A percentile compares a stretch with the other conserved stretches of the same genome.
phyloP scores from a whole-genome alignment of 2,113 vertebrate genomes.

The Crocuta crocuta region DNA sequence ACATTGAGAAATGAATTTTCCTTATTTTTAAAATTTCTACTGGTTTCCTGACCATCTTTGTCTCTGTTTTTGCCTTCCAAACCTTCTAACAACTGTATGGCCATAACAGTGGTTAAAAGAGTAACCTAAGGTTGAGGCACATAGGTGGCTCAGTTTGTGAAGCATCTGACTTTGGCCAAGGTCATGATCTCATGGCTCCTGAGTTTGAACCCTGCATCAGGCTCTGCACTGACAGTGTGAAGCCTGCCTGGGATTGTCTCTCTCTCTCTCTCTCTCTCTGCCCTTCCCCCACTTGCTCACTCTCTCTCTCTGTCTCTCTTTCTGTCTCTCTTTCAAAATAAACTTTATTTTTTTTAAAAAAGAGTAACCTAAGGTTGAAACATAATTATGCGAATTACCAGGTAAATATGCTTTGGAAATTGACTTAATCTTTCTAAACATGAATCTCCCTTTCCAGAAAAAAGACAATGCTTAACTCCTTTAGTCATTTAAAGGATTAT shows the following conservation, averaged over 20 bases:
- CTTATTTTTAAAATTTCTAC: background rate
- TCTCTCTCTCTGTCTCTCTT: too few relatives aligned
- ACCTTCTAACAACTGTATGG: background rate
- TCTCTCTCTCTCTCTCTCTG: too few relatives aligned
- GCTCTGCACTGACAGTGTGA: too few relatives aligned
- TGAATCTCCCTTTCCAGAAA: background rate
- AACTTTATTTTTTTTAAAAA: too few relatives aligned
- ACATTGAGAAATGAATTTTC: background rate
- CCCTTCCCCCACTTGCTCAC: too few relatives aligned
- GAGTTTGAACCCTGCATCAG: too few relatives aligned
- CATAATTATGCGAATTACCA: background rate
- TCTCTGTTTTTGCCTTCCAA: background rate
- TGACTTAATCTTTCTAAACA: background rate
- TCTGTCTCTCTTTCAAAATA: too few relatives aligned
- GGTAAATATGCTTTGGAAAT: background rate
- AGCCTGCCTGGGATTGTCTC: too few relatives aligned
- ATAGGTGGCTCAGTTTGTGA: too few relatives aligned
- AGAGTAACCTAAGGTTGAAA: background rate
- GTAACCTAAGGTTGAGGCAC: background rate
- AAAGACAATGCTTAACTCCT: background rate
- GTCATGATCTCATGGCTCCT: too few relatives aligned
- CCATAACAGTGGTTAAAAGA: background rate
- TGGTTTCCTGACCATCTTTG: background rate
- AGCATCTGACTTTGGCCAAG: too few relatives aligned
- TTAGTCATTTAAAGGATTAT: background rate